Evolutionary conservation across 2,113 vertebrate genomes (phyloP).

Genomic region (Lepus europaeus): DNA sequence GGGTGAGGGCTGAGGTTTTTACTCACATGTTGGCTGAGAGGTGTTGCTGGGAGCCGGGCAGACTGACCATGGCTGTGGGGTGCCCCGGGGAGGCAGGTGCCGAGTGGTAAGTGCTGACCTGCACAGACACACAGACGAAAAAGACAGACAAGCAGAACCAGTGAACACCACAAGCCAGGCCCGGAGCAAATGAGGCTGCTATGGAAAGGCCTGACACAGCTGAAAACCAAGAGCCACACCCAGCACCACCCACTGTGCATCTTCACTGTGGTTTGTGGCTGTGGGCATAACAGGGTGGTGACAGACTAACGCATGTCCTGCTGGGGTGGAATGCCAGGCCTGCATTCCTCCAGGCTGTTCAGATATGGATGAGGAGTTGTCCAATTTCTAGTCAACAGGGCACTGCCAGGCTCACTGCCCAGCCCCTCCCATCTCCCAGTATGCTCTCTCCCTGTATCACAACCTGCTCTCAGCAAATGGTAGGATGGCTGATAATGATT

Average conservation of each 20-base stretch:
- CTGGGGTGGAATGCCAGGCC: neutral
- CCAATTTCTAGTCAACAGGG: neutral
- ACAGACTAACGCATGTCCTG: neutral
- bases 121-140: neutral
- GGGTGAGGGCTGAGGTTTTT: neutral
- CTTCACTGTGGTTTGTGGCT: neutral
- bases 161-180: neutral
- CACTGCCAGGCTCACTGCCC: neutral
- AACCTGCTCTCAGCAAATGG: neutral
- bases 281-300: neutral
- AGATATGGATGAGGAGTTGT: neutral
- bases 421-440: neutral
- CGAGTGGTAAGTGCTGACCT: constrained; percentile 86
- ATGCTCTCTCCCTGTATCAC: neutral
- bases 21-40: constrained; percentile 88
- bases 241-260: accelerated
- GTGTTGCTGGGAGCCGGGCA: constrained; percentile 88
- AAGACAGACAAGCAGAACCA: constrained; percentile 45
- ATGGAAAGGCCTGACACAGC: neutral
- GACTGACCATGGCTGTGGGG: constrained; percentile 82
- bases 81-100: constrained; percentile 80
- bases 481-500: neutral
- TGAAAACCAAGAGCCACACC: neutral
- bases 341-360: neutral
- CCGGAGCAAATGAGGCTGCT: neutral